Base-by-base conservation (phyloP, 2,113 vertebrate species). In the Glaucomys volans region DNA sequence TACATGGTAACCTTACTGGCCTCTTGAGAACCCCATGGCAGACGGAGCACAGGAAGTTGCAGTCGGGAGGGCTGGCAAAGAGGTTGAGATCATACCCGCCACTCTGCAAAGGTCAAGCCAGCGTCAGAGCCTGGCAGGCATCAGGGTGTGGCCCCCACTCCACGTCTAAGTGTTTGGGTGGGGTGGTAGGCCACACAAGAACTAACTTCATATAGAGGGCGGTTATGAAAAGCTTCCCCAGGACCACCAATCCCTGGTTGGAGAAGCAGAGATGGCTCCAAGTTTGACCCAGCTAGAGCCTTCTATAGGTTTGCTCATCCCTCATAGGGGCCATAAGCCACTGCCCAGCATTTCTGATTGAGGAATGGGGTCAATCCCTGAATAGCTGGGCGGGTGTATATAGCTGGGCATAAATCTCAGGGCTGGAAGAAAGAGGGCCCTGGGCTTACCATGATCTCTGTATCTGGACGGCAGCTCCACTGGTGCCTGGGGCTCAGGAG, bases 71-170 rank as follows among this genome's bases (percentile, higher is more conserved):
- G 66, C 98, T 99, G 96, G 99, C 97, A 97, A 99, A 99, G 96
- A 98, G 98, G 94, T 99, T 99, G 98, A 99, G 97, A 95, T 99
- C 99, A 91, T 99, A 99, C 44, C 99, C 99, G 47, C 99, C 98
- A 67, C 98, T 99, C 98, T 99, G 98, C 74, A 97, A 98, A 91
- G 62, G 30, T 7, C 82, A 79, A 50, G 44, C 32, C 30, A 62
- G 3, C 1, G 50, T 97, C 42, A 91, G 75, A 16, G 35, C 32
- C 47, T 44, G 40, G 44, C 64, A 47, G 30, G 71, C 26, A 59
- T 57, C 52, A 62, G 80, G 10, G 35, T 64, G 76, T 2, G 9
- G 5, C 26, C 32, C 57, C 57, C 1, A 11, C 18, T 37, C 57
- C 54, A 35, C 5, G 18, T 37, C 57, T 4, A 62, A 64, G 40